Conservation (phyloP, 2,797 vertebrate species). For the Manis javanica region DNA sequence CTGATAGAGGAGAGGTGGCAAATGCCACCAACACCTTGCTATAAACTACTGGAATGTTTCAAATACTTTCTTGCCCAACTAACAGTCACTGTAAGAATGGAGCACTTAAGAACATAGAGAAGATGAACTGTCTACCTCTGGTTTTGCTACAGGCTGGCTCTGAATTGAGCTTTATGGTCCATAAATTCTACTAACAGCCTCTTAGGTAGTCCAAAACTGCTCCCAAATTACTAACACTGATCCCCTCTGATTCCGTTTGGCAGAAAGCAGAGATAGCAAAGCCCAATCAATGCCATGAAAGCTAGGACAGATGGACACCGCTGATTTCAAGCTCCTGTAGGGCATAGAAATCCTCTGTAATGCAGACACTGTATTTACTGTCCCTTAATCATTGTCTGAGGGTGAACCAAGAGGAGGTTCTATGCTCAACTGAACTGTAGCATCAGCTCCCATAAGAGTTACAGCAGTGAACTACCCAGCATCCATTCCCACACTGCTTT, state of each 20-base stretch:
- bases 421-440: neutral
- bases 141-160: constrained; percentile 33
- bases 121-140: constrained; percentile 46
- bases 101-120: neutral
- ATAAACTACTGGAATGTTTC: constrained; percentile 33
- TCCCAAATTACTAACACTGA: constrained; percentile 63
- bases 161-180: constrained; percentile 56
- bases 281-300: constrained; percentile 57
- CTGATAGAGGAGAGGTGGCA: neutral
- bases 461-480: neutral
- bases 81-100: constrained; percentile 35
- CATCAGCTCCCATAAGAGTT: neutral
- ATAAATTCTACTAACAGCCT: constrained; percentile 73
- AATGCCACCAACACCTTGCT: neutral
- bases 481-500: neutral
- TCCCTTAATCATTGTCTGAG: constrained; percentile 6
- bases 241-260: constrained; percentile 69
- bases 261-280: constrained; percentile 65
- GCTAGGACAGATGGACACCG: constrained; percentile 70
- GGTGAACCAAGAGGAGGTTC: neutral
- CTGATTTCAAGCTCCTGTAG: neutral
- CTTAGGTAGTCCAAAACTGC: constrained; percentile 65
- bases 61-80: constrained; percentile 10
- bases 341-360: neutral
- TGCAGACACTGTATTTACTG: neutral